Evolutionary conservation across 92 coral and sea anemone species (phyloP), one percentile per base, ranked within the genome.

Genomic region (Zoanthus sansibaricus): DNA sequence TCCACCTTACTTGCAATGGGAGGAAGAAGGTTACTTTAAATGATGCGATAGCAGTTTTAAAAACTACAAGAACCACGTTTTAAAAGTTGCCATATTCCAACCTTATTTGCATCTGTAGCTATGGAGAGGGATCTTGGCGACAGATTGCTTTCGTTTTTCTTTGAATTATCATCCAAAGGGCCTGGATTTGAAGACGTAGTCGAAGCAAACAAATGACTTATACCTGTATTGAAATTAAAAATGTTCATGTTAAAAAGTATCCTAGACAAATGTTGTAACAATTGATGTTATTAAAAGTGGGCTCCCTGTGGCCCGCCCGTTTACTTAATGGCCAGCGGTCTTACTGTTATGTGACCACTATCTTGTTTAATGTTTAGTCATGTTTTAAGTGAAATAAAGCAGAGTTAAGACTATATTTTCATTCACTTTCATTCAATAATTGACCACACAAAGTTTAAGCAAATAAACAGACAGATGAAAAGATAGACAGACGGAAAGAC

Each of bases 161-260:
- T 44, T 21, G 98, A 95, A 42, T 75, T 73, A 2, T 83, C 72
- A 61, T 96, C 99, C 90, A 96, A 76, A 20, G 99, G 99, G 30
- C 99, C 99, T 18, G 99, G 99, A 84, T 96, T 96, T 76, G 87
- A 89, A 45, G 89, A 88, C 10, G 87, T 83, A 37, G 88, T 77
- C 49, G 99, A 96, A 15, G 92, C 97, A 74, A 93, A 96, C 78
- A 96, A 92, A 91, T 96, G 99, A 30, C 95, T 93, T 75, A 92
- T 72, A 72, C 99, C 99, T 96, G 79, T 3, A 16, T 21, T 49
- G 20, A 69, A 1, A 75, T 47, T 0, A 13, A 15, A 6, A 73
- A n/a, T 15, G 64, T 58, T 58, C 2, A 0, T 58, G 20, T 14
- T 3, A 44, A 42, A 7, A 4, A 15, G 64, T 58, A 58, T 18